Conservation (phyloP, 2,797 vertebrate species). For the Tragelaphus oryx region DNA sequence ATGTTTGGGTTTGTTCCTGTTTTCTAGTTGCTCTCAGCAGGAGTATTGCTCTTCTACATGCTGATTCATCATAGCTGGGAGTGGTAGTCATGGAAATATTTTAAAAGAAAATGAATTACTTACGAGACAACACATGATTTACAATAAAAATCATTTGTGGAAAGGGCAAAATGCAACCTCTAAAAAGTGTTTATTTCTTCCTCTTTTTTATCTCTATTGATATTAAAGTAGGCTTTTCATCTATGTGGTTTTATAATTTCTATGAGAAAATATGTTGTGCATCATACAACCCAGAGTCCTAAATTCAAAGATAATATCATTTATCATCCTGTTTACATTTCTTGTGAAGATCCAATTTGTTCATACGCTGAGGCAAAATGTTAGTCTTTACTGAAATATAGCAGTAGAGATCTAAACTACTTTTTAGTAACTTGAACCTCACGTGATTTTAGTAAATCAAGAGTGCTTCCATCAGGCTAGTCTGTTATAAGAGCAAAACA, state of each 20-base stretch:
- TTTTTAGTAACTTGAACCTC: neutral
- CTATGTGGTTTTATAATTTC: neutral
- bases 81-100: neutral
- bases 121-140: neutral
- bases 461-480: neutral
- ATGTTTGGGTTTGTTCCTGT: neutral
- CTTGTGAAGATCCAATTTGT: constrained; percentile 8
- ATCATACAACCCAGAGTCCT: neutral
- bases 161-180: neutral
- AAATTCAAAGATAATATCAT: constrained; percentile 36
- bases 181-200: neutral
- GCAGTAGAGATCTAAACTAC: neutral
- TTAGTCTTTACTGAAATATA: constrained; percentile 28
- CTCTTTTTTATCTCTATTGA: neutral
- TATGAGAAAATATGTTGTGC: neutral
- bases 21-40: neutral
- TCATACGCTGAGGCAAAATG: constrained; percentile 8
- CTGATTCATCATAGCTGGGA: neutral
- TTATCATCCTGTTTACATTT: constrained; percentile 17
- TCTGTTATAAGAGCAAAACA: constrained; percentile 19
- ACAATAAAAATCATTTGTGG: neutral
- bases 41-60: neutral
- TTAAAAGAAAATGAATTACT: constrained; percentile 29
- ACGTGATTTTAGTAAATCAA: constrained; percentile 23
- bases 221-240: neutral